These are phyloP conservation scores for Oryzias sinensis DNA, from an alignment of 2,797 vertebrate genomes.

Conservation along the genomic window DNA sequence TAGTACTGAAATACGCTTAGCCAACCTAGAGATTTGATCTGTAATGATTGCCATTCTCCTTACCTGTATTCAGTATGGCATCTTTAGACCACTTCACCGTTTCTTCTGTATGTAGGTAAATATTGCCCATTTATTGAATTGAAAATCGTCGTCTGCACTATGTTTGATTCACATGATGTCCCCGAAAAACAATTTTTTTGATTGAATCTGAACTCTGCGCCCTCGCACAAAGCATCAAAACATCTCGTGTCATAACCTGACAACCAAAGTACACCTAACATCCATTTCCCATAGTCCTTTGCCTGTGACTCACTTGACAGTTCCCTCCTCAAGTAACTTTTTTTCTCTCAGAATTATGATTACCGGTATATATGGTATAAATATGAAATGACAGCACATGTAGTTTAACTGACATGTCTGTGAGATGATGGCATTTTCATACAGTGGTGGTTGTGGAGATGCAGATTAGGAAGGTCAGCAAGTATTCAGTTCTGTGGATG, in stretches of 20 bases:
- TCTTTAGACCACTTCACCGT: constrained; percentile 81
- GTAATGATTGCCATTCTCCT: constrained; percentile 82
- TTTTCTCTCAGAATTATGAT: constrained; percentile 36
- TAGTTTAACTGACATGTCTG: constrained; percentile 56
- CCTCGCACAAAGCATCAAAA: constrained; percentile 76
- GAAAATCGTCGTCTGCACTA: constrained; percentile 71
- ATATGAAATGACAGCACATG: constrained; percentile 60
- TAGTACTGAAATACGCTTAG: constrained; percentile 84
- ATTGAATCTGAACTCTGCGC: constrained; percentile 67
- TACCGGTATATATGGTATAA: constrained; percentile 25
- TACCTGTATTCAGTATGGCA: constrained; percentile 81
- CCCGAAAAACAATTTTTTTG: constrained; percentile 45
- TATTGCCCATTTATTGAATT: constrained; percentile 68
- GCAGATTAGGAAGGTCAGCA: constrained; percentile 42
- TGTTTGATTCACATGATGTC: constrained; percentile 63
- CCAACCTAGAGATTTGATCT: constrained; percentile 82
- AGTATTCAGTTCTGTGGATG: background rate
- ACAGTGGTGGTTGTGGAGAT: constrained; percentile 43
- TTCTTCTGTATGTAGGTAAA: constrained; percentile 75
- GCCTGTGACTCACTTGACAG: background rate
- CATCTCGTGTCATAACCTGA: constrained; percentile 65
- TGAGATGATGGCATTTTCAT: constrained; percentile 38
- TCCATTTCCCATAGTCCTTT: constrained; percentile 13
- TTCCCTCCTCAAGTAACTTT: constrained; percentile 19
- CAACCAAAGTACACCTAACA: constrained; percentile 74